Conservation (phyloP, 2,888 invertebrate species). For the Andrena hattorfiana region DNA sequence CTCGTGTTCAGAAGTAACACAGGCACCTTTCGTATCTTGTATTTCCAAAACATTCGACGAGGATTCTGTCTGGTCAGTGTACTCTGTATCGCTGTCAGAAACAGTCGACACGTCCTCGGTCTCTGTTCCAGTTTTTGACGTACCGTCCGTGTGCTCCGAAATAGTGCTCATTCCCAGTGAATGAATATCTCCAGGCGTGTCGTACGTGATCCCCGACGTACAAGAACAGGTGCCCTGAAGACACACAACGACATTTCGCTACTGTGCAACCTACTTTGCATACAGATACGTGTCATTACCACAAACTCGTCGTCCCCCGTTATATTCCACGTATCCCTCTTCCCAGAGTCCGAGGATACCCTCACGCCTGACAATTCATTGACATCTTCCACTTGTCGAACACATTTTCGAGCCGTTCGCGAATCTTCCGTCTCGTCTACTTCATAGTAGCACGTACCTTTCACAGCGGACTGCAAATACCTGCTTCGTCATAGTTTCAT, state of each 20-base stretch:
- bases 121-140: constrained; percentile 10
- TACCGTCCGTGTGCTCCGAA: constrained; percentile 16
- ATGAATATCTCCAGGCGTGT: background rate
- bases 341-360: constrained; percentile 51
- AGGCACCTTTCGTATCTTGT: background rate
- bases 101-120: background rate
- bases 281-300: background rate
- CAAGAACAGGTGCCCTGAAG: constrained; percentile 30
- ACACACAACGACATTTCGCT: background rate
- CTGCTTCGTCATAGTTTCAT: constrained; percentile 14
- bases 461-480: constrained; percentile 62
- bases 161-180: background rate
- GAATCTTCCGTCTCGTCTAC: constrained; percentile 72
- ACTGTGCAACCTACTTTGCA: background rate
- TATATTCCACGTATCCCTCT: constrained; percentile 59
- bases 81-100: constrained; percentile 1
- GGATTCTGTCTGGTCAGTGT: background rate
- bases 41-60: background rate
- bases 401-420: constrained; percentile 11
- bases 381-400: constrained; percentile 46
- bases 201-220: constrained; percentile 35
- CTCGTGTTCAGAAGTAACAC: background rate
- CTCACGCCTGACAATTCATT: constrained; percentile 60
- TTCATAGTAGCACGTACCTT: constrained; percentile 73
- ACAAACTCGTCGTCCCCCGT: constrained; percentile 46